Evolutionary conservation across 1,140 invertebrate species (phyloP).

Genomic region (Trachymyrmex septentrionalis): DNA sequence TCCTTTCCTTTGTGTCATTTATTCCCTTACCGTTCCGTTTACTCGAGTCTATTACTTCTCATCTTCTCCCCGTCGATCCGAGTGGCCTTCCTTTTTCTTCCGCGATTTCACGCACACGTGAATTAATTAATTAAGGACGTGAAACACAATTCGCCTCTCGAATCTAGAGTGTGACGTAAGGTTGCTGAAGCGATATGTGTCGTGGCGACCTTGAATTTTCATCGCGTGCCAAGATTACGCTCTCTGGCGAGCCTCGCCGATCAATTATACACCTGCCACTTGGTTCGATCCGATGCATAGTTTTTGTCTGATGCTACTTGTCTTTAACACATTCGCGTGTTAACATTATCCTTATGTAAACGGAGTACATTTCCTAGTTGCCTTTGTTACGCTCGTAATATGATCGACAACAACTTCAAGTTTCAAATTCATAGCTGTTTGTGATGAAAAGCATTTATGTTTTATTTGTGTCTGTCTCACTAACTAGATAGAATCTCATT

Average conservation of each 20-base stretch:
- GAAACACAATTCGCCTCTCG: slow-evolving; percentile 25
- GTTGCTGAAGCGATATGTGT: slow-evolving; percentile 70
- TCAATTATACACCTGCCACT: slow-evolving; percentile 66
- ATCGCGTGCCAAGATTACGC: slow-evolving; percentile 82
- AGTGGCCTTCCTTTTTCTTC: not conserved
- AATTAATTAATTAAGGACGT: slow-evolving; percentile 35
- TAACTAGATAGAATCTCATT: not conserved
- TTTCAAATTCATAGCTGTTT: not conserved
- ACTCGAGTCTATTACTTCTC: not conserved
- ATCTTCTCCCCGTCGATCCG: too few species aligned
- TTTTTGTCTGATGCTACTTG: not conserved
- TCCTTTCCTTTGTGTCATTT: not conserved
- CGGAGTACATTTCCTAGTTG: not conserved
- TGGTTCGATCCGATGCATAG: not conserved
- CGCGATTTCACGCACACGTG: slow-evolving; percentile 40
- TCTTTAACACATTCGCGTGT: not conserved
- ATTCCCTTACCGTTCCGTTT: not conserved
- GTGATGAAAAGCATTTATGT: not conserved
- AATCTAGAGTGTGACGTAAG: slow-evolving; percentile 76
- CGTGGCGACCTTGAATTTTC: slow-evolving; percentile 79
- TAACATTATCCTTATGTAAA: not conserved
- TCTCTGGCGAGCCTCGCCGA: slow-evolving; percentile 60
- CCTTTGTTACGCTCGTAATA: not conserved
- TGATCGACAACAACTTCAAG: not conserved
- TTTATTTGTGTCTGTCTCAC: not conserved